Evolutionary conservation across 2,113 vertebrate species (phyloP).

Genomic region (Lutjanus erythropterus): DNA sequence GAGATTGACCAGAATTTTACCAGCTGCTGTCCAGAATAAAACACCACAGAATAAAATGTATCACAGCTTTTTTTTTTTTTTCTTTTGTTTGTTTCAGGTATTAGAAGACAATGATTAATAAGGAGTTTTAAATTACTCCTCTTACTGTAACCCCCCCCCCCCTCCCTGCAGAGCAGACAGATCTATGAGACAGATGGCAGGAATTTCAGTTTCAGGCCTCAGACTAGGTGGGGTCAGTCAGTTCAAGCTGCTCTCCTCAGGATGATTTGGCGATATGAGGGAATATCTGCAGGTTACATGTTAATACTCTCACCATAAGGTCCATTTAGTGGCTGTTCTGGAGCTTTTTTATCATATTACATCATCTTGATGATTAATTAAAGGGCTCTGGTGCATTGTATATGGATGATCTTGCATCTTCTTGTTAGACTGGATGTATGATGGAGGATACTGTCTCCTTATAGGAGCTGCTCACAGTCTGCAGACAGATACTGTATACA

Average conservation of each 20-base stretch:
- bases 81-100: neutral
- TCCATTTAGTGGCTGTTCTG: neutral
- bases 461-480: too few species aligned
- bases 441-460: too few species aligned
- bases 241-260: slow-evolving; percentile 9
- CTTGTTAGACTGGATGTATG: too few species aligned
- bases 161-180: slow-evolving; percentile 17
- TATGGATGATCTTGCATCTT: too few species aligned
- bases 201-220: neutral
- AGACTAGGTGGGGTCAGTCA: slow-evolving; percentile 29
- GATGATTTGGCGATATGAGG: neutral
- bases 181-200: slow-evolving; percentile 50
- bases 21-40: slow-evolving; percentile 60
- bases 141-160: neutral
- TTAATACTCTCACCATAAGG: neutral
- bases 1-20: slow-evolving; percentile 39
- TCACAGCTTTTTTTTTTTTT: neutral
- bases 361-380: neutral
- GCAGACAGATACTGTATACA: too few species aligned
- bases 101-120: slow-evolving; percentile 9
- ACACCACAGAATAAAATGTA: slow-evolving; percentile 24
- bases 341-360: neutral
- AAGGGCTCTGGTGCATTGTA: neutral
- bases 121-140: neutral
- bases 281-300: neutral